A percentile compares a stretch with the other conserved stretches of the same genome.
These are phyloP conservation scores for Drosophila obscura DNA, from an alignment of 1,140 invertebrate species.

Conservation along the genomic window DNA sequence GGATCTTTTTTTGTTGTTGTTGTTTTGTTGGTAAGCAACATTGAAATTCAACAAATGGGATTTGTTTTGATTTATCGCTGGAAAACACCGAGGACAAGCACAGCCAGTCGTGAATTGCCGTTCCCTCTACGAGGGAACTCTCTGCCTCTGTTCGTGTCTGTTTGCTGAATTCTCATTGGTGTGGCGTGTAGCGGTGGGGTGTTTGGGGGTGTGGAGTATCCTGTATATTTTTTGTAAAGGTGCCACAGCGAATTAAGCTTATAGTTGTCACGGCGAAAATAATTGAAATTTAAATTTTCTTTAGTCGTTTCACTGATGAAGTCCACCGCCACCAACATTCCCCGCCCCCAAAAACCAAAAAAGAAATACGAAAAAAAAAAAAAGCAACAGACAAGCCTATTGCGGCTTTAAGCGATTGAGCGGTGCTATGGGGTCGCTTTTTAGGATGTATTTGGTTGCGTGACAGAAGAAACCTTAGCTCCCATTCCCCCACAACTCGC, in stretches of 20 bases:
- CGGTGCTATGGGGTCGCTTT: not conserved
- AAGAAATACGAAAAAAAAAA: not conserved
- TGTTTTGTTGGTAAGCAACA: constrained; percentile 43
- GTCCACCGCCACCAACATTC: constrained; percentile 10
- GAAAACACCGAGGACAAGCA: constrained; percentile 11
- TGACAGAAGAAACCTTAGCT: not conserved
- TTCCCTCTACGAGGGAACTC: too few relatives aligned
- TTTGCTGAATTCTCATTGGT: not conserved
- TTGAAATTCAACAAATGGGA: constrained; percentile 63
- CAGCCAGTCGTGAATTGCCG: not conserved
- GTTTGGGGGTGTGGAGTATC: too few relatives aligned
- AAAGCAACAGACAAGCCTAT: too few relatives aligned
- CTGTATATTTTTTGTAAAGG: constrained; percentile 15
- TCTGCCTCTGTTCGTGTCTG: not conserved
- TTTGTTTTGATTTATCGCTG: constrained; percentile 63
- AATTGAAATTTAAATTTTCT: constrained; percentile 61
- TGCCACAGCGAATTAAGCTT: constrained; percentile 42
- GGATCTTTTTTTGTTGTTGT: not conserved
- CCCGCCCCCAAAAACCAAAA: not conserved
- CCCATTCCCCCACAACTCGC: not conserved
- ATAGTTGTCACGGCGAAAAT: constrained; percentile 44
- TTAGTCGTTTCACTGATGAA: constrained; percentile 20
- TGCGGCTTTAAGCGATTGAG: constrained; percentile 34
- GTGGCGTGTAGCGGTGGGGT: not conserved
- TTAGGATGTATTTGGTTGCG: constrained; percentile 25